These are phyloP conservation scores for Malurus alboscapulatus DNA, from an alignment of 2,113 vertebrate species.

Conservation along the genomic window DNA sequence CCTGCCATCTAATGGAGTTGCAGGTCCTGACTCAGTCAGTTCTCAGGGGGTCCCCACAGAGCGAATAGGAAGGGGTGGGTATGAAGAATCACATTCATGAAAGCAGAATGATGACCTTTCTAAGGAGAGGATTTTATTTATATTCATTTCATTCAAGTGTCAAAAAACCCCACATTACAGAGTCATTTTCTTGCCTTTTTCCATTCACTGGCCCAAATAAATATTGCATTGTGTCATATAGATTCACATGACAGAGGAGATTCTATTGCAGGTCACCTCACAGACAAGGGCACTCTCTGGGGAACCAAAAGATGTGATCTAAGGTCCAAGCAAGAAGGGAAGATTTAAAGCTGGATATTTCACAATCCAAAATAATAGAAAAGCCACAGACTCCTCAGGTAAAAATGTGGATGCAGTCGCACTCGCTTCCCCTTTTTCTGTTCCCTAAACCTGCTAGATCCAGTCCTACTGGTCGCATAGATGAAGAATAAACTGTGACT, in stretches of 20 bases:
- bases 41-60: neutral
- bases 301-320: neutral
- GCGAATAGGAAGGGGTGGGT: neutral
- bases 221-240: neutral
- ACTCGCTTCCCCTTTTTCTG: neutral
- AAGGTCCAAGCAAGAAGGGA: neutral
- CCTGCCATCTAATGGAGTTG: conserved; percentile 23
- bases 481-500: neutral
- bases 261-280: neutral
- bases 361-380: neutral
- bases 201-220: neutral
- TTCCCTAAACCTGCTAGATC: neutral
- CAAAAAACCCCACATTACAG: neutral
- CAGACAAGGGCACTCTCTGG: neutral
- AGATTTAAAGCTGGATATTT: neutral
- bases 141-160: neutral
- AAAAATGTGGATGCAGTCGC: neutral
- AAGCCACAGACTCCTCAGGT: neutral
- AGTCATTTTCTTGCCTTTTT: neutral
- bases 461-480: neutral
- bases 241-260: neutral
- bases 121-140: neutral
- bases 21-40: neutral
- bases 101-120: neutral
- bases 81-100: neutral